Evolutionary conservation across 2,888 invertebrate genomes (phyloP).

Genomic region (Himalopsyche japonica): DNA sequence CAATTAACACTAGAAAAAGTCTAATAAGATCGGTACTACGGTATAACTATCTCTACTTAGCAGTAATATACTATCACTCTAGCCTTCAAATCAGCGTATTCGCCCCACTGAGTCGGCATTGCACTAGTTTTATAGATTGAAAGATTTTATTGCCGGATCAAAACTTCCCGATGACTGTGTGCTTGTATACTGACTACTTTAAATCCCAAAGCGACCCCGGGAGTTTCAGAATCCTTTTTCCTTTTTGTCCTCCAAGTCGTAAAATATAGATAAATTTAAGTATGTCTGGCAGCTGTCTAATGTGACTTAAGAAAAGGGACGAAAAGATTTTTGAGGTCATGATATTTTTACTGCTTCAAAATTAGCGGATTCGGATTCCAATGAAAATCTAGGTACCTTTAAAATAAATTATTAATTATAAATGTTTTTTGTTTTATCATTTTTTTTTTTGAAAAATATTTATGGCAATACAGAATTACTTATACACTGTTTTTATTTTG

Average conservation of each 20-base stretch:
- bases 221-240: neutral
- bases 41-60: no score
- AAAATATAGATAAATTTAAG: neutral
- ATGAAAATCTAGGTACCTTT: no score
- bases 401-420: no score
- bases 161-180: constrained; percentile 27
- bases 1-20: no score
- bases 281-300: neutral
- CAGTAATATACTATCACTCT: no score
- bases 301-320: neutral
- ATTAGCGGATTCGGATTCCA: neutral
- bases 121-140: constrained; percentile 39
- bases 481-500: no score
- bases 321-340: neutral
- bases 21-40: no score
- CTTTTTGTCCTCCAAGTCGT: neutral
- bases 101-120: constrained; percentile 3
- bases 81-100: no score
- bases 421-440: no score
- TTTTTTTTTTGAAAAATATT: no score
- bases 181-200: neutral
- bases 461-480: no score
- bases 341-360: neutral
- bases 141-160: constrained; percentile 39
- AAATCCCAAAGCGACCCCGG: neutral